Conservation (phyloP, 2,888 invertebrate species). For the Harpagoxenus sublaevis region DNA sequence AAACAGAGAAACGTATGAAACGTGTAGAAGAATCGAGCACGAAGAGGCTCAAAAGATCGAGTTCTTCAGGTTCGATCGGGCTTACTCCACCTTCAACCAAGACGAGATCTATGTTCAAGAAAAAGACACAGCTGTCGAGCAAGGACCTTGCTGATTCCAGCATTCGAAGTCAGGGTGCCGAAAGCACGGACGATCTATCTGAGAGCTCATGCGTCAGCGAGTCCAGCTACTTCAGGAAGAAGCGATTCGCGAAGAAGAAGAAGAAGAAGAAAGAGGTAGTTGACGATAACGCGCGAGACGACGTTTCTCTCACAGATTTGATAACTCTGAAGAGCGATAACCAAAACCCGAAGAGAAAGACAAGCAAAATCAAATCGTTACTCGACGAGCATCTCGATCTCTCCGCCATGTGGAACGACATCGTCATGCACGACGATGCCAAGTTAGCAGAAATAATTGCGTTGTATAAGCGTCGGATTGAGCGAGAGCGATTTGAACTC, state of each 20-base stretch:
- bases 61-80: conserved; percentile 57
- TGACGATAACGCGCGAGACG: conserved; percentile 48
- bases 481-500: not conserved
- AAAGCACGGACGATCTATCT: conserved; percentile 65
- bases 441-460: too few relatives aligned
- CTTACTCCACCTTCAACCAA: not conserved
- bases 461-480: too few relatives aligned
- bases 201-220: conserved; percentile 69
- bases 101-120: conserved; percentile 57
- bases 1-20: conserved; percentile 16
- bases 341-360: conserved; percentile 58
- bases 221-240: conserved; percentile 65
- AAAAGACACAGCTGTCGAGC: conserved; percentile 51
- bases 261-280: conserved; percentile 63
- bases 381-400: conserved; percentile 70
- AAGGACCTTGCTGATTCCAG: conserved; percentile 53
- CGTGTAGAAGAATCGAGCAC: not conserved
- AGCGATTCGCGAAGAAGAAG: conserved; percentile 68
- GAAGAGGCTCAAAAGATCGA: conserved; percentile 53
- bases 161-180: conserved; percentile 22
- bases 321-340: conserved; percentile 52
- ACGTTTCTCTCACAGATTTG: conserved; percentile 61
- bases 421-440: conserved; percentile 55
- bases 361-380: conserved; percentile 71
- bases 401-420: conserved; percentile 53